A percentile compares a stretch with the other conserved stretches of the same genome.
Conservation (phyloP, 2,797 vertebrate genomes). For the Acipenser ruthenus region DNA sequence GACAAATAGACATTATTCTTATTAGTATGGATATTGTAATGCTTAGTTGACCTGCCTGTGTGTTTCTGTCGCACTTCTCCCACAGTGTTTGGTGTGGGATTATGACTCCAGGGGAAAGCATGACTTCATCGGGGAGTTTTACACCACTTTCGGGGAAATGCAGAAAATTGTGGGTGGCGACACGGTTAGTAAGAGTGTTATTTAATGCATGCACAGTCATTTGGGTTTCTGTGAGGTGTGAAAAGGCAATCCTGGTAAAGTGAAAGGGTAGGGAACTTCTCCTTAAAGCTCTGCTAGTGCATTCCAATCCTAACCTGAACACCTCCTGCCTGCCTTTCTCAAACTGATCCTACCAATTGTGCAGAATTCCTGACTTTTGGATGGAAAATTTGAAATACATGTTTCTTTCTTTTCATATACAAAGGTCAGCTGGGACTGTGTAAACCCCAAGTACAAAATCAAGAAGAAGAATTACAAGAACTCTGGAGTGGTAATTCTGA, state of each 20-base stretch:
- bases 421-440: conserved; percentile 88
- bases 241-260: not conserved
- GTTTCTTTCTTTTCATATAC: not conserved
- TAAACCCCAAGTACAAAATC: conserved; percentile 90
- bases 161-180: conserved; percentile 76
- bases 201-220: not conserved
- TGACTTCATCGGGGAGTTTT: conserved; percentile 93
- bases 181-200: conserved; percentile 59
- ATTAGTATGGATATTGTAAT: too few species aligned
- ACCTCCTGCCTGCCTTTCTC: too few species aligned
- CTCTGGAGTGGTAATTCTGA: conserved; percentile 81
- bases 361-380: too few species aligned
- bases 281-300: too few species aligned
- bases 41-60: too few species aligned
- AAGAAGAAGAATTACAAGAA: conserved; percentile 93
- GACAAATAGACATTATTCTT: too few species aligned
- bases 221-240: conserved; percentile 27
- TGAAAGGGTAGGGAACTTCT: too few species aligned
- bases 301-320: too few species aligned
- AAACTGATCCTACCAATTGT: too few species aligned
- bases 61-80: not conserved
- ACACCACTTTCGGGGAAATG: conserved; percentile 87
- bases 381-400: too few species aligned
- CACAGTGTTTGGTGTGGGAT: conserved; percentile 87
- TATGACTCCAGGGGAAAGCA: conserved; percentile 91